A percentile compares a stretch with the other conserved stretches of the same genome.
Evolutionary conservation across 2,888 invertebrate genomes (phyloP).

Genomic region (Gibbula magus): DNA sequence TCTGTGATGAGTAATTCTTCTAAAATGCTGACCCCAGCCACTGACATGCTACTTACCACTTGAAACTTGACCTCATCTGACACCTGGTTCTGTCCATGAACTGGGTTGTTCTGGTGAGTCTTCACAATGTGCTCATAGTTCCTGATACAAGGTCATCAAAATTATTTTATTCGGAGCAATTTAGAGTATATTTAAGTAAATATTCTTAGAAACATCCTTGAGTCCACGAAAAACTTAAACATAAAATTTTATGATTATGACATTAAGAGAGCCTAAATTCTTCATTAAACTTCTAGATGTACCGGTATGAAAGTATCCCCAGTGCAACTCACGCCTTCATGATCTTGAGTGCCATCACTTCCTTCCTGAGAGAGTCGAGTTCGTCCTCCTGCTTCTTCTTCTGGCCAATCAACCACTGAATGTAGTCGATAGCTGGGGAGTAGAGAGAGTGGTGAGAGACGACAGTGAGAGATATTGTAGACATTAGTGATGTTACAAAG

Average conservation of each 20-base stretch:
- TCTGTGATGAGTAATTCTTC: too few relatives aligned
- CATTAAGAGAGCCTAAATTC: too few relatives aligned
- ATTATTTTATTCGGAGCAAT: neutral
- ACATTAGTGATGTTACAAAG: too few relatives aligned
- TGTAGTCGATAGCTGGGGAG: slow-evolving; percentile 76
- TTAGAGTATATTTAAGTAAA: neutral
- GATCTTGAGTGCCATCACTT: slow-evolving; percentile 88
- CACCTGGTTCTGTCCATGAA: slow-evolving; percentile 89
- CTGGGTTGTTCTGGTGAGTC: slow-evolving; percentile 90
- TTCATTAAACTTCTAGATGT: too few relatives aligned
- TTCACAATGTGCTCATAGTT: slow-evolving; percentile 98
- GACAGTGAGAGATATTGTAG: too few relatives aligned
- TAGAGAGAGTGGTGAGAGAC: neutral
- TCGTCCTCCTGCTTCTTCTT: slow-evolving; percentile 97
- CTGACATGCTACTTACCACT: slow-evolving; percentile 82
- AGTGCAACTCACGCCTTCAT: slow-evolving; percentile 81
- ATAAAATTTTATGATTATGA: too few relatives aligned
- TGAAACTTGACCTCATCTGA: slow-evolving; percentile 97
- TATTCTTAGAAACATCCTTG: too few relatives aligned
- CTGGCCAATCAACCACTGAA: slow-evolving; percentile 90
- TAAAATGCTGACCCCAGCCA: too few relatives aligned
- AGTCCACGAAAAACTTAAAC: too few relatives aligned
- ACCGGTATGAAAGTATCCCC: neutral
- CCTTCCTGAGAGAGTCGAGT: slow-evolving; percentile 77
- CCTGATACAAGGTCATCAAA: slow-evolving; percentile 54